Evolutionary conservation across 2,113 vertebrate species (phyloP), one percentile per base, ranked within the genome.

Genomic region (Ictalurus furcatus): DNA sequence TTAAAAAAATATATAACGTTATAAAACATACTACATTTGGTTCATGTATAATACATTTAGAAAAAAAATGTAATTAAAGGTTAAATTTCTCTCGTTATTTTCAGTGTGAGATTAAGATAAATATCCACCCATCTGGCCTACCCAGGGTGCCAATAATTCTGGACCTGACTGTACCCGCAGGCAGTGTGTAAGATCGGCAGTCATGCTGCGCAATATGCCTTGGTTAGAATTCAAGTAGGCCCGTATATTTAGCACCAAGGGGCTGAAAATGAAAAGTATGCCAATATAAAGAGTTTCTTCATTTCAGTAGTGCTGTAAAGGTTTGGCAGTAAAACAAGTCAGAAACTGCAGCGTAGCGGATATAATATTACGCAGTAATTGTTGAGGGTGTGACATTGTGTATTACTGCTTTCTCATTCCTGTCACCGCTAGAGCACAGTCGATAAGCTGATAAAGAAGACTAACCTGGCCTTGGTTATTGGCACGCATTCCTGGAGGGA

Each of bases 361-460:
- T 71, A 76, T 48, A 25, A 76, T 48, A 25, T 79, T 7, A 16
- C 6, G 23, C 4, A 16, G 76, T 79, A 28, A n/a, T 11, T 81
- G 76, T 6, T 79, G 13, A 52, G 12, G 23, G 25, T 0, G 25
- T 13, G 74, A 78, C 14, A 6, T 14, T 79, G 19, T 19, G 25
- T 54, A 9, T 28, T 2, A 17, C 14, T 48, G 37, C 48, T 28
- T 79, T 63, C 14, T 90, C 8, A 3, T 52, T 85, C 65, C n/a
- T 94, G n/a, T 93, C 88, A 87, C 93, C 92, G 90, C 65, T 94
- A 99, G 97, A 98, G 97, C 94, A 98, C 97, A 0, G 97, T 99
- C 63, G 98, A 99, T 95, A 98, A 99, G 91, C 97, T 99, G 92
- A 98, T 99, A 92, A 98, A 98, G 96, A 98, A 99, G 92, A 99